phyloP scores from a whole-genome alignment of 2,888 invertebrate genomes.

The Dryococelus australis region DNA sequence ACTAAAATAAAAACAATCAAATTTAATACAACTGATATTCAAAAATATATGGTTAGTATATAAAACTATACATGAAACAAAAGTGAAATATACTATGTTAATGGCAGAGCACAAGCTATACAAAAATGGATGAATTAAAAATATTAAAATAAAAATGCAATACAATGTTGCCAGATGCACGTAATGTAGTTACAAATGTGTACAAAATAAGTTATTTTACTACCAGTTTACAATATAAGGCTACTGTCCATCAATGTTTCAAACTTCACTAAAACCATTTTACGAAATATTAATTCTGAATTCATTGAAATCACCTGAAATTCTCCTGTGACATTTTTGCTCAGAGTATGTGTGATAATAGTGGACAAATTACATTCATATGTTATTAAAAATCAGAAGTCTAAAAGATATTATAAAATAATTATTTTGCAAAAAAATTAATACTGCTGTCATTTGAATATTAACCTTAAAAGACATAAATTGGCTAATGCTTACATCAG shows the following conservation, averaged over 20 bases:
- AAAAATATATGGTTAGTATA: neutral
- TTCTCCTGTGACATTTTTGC: too few species aligned
- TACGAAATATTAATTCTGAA: neutral
- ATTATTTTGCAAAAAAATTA: too few species aligned
- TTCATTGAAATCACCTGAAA: neutral
- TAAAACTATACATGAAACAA: neutral
- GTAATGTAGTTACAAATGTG: too few species aligned
- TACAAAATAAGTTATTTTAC: too few species aligned
- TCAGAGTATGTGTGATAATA: too few species aligned
- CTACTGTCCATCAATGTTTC: conserved; percentile 6
- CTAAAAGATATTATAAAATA: too few species aligned
- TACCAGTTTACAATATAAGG: too few species aligned
- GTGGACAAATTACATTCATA: too few species aligned
- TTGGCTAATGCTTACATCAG: too few species aligned
- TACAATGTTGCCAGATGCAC: neutral
- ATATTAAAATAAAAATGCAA: neutral
- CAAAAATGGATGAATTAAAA: neutral
- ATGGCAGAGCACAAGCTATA: neutral
- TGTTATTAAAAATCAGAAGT: too few species aligned
- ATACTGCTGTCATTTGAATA: too few species aligned
- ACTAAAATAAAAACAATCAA: neutral
- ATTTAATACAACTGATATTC: neutral
- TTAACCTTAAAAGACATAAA: too few species aligned
- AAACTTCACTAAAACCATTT: neutral
- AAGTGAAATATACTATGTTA: neutral